Evolutionary conservation across 2,113 vertebrate genomes (phyloP).

Genomic region (Cheirogaleus medius): DNA sequence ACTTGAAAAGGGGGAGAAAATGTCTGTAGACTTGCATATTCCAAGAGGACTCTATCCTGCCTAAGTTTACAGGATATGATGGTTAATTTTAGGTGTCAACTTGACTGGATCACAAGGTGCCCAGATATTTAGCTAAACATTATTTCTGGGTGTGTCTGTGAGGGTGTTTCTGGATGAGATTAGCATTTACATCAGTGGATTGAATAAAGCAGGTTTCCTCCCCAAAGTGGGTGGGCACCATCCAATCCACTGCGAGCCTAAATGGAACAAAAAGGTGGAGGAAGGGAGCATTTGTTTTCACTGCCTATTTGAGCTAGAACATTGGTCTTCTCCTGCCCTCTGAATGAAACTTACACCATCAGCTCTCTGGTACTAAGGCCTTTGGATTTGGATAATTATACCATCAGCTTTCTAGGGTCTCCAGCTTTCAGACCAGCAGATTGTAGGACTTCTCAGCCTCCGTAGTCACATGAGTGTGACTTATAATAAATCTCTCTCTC

Average conservation of each 20-base stretch:
- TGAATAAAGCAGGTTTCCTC: not conserved
- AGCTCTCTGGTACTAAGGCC: not conserved
- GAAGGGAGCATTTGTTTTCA: not conserved
- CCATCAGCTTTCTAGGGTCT: not conserved
- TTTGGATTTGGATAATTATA: not conserved
- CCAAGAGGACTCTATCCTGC: not conserved
- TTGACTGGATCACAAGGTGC: not conserved
- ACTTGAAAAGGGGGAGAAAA: not conserved
- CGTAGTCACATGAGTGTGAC: not conserved
- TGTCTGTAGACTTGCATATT: not conserved
- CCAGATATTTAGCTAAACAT: not conserved
- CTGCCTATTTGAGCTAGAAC: not conserved
- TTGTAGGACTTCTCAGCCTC: not conserved
- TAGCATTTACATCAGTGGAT: not conserved
- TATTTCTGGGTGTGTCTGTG: not conserved
- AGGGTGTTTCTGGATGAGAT: not conserved
- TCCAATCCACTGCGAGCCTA: not conserved
- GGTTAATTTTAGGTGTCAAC: not conserved
- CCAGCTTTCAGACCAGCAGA: not conserved
- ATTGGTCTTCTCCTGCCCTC: not conserved
- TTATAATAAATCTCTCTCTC: not conserved
- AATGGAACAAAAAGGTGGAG: not conserved
- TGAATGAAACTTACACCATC: not conserved
- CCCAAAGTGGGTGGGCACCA: not conserved
- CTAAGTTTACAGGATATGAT: not conserved